These are phyloP conservation scores for Amazona vittata DNA, from an alignment of 2,113 vertebrate species.

Conservation along the genomic window DNA sequence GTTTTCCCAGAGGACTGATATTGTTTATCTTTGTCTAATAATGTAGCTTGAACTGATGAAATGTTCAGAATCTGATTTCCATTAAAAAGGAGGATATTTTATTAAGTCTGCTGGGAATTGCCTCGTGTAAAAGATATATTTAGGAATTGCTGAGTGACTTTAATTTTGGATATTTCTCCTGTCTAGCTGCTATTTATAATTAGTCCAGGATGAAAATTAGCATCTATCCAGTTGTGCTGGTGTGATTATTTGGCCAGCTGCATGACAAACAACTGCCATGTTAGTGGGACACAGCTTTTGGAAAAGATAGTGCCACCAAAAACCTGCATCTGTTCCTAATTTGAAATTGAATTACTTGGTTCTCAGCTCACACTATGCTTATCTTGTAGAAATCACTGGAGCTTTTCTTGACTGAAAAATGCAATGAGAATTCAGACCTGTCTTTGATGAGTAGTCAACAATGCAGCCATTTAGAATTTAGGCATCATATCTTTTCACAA, in stretches of 20 bases:
- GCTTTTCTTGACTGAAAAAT: not conserved
- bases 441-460: not conserved
- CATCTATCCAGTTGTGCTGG: not conserved
- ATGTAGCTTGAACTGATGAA: not conserved
- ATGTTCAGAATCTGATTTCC: slow-evolving; percentile 26
- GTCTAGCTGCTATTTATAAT: slow-evolving; percentile 47
- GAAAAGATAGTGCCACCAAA: not conserved
- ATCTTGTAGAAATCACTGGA: not conserved
- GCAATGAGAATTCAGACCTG: not conserved
- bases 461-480: not conserved
- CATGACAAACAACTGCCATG: not conserved
- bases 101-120: not conserved
- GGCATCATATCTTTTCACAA: not conserved
- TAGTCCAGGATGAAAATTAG: not conserved
- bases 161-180: slow-evolving; percentile 24
- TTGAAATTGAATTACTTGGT: not conserved
- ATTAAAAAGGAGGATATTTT: slow-evolving; percentile 8
- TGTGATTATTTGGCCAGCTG: not conserved
- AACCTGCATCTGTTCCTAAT: not conserved
- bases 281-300: not conserved
- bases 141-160: not conserved
- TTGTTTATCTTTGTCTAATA: slow-evolving; percentile 39
- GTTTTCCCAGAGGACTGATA: not conserved
- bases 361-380: not conserved
- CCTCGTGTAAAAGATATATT: slow-evolving; percentile 9